Evolutionary conservation across 2,113 vertebrate species (phyloP).

Genomic region (Nibea coibor): DNA sequence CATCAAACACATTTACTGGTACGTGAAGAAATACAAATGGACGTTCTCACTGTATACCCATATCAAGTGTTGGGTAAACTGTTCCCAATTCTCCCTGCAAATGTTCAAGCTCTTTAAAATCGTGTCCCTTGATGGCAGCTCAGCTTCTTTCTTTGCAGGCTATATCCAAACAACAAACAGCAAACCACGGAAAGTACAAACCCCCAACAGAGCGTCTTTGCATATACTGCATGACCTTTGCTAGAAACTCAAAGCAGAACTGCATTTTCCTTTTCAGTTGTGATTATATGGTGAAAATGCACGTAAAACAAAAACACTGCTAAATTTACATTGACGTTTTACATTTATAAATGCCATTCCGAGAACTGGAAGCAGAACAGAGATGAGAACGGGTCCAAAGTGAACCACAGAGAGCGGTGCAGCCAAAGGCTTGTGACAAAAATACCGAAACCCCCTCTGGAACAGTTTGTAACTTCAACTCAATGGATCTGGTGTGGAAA

Average conservation of each 20-base stretch:
- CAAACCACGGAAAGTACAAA: slow-evolving; percentile 15
- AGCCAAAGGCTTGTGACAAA: slow-evolving; percentile 59
- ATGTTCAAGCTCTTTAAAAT: neutral
- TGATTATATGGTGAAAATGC: slow-evolving; percentile 35
- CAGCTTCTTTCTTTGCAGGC: neutral
- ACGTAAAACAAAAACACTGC: slow-evolving; percentile 34
- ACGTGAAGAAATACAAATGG: neutral
- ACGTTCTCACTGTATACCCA: neutral
- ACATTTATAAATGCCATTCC: slow-evolving; percentile 30
- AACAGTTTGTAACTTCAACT: slow-evolving; percentile 46
- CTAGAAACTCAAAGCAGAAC: neutral
- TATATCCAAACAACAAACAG: neutral
- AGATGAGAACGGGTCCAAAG: slow-evolving; percentile 46
- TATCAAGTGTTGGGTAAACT: neutral
- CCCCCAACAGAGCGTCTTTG: neutral
- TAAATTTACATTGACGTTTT: slow-evolving; percentile 27
- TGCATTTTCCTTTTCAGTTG: slow-evolving; percentile 13
- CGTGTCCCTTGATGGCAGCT: neutral
- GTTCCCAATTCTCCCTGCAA: neutral
- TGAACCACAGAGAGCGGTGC: slow-evolving; percentile 35
- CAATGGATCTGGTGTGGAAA: slow-evolving; percentile 36
- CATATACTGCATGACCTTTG: neutral
- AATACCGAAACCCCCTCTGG: slow-evolving; percentile 49
- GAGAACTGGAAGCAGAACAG: slow-evolving; percentile 54
- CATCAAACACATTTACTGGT: neutral